These are phyloP conservation scores for Trididemnum nubilum DNA, from an alignment of 23 tunicate species.

Conservation along the genomic window DNA sequence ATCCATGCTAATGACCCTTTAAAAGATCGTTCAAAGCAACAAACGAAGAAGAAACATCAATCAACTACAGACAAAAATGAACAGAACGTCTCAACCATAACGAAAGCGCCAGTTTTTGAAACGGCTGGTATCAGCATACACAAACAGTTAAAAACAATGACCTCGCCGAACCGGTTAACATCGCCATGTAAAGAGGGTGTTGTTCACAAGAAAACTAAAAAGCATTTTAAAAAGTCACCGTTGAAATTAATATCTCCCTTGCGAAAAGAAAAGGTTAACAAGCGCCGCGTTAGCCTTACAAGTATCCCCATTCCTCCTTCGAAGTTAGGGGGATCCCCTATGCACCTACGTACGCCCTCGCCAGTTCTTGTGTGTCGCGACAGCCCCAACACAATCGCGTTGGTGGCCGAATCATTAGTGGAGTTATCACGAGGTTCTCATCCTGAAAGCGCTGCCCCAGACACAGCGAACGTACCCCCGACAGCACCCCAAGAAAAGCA, in stretches of 20 bases:
- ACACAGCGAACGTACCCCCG: no score
- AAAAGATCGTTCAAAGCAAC: background rate
- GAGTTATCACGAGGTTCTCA: slow-evolving; percentile 22
- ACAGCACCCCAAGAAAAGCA: background rate
- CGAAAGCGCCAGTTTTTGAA: background rate
- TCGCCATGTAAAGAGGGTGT: no score
- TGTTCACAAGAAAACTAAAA: background rate
- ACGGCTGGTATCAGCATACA: background rate
- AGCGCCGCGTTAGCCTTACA: slow-evolving; percentile 48
- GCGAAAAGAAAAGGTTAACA: slow-evolving; percentile 7
- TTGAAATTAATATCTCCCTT: background rate
- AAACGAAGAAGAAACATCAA: background rate
- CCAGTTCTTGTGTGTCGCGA: slow-evolving; percentile 43
- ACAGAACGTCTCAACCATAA: background rate
- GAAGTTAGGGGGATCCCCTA: slow-evolving; percentile 47
- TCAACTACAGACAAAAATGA: background rate
- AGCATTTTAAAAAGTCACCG: background rate
- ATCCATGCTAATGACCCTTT: background rate
- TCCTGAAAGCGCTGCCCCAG: background rate
- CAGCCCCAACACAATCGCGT: slow-evolving; percentile 54
- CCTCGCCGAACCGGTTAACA: background rate
- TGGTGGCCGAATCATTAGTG: slow-evolving; percentile 47
- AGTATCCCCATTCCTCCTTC: slow-evolving; percentile 42
- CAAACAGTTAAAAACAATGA: background rate
- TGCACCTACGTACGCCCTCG: slow-evolving; percentile 52